Evolutionary conservation across 2,888 invertebrate genomes (phyloP), one percentile per base, ranked within the genome.

Genomic region (Polietes domitor): DNA sequence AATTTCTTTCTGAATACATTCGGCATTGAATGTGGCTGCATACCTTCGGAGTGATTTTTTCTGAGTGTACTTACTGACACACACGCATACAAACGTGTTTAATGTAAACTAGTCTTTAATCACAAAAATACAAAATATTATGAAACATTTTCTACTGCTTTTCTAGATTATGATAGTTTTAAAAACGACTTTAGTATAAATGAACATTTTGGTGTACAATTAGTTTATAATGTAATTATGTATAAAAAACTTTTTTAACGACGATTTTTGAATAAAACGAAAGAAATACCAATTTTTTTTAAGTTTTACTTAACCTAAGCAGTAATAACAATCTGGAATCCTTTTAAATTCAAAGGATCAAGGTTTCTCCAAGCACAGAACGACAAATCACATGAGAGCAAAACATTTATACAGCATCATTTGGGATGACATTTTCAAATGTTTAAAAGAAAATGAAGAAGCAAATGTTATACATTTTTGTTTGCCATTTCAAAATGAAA

Each of bases 71-170:
- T 24, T 15, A 55, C 32, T 15, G 3, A 63, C 17, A 32, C 28
- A 32, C 26, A 47, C 26, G n/a, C 26, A 15, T n/a, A 43, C 73
- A 41, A 55, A 37, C 28, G 68, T 43, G 68, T 68, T 43, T 68
- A 68, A 58, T 58, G n/a, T 77, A 82, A 84, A 82, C 86, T 86
- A 86, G 86, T 85, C 86, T 85, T 32, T 85, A 86, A 83, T 81
- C 43, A 70, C 61, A 65, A 72, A 72, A 53, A 47, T 72, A 71
- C 17, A 61, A 58, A 41, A 37, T 61, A 63, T 63, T 21, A 19
- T 6, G 47, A 41, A 61, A 76, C 9, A 68, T 72, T 72, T 71
- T 72, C 50, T 65, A 77, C 47, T 73, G 37, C 58, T 50, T 43
- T 32, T 63, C 68, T 80, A 58, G 28, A 32, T 12, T 80, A 68